Conservation (phyloP, 1,140 invertebrate genomes). For the Lutraria rhynchaena region DNA sequence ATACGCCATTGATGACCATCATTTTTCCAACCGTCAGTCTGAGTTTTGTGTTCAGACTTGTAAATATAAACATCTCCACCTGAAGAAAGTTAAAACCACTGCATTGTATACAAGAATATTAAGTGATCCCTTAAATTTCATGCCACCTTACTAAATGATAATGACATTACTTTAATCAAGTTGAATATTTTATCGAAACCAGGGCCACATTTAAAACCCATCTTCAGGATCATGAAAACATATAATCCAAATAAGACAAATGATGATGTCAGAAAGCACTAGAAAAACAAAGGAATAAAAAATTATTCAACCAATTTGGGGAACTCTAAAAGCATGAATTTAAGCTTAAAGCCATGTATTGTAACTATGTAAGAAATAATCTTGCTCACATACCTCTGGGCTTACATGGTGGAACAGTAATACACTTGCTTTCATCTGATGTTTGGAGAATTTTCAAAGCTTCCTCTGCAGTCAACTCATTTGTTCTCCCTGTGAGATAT, state of each 20-base stretch:
- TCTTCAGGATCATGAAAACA: not conserved
- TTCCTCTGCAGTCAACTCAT: not conserved
- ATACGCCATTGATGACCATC: constrained; percentile 22
- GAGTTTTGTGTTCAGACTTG: not conserved
- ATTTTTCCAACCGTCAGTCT: constrained; percentile 1
- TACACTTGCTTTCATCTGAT: not conserved
- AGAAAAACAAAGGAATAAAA: not conserved
- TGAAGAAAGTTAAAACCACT: too few relatives aligned
- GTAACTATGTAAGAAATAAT: not conserved
- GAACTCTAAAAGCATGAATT: not conserved
- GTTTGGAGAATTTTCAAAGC: constrained; percentile 24
- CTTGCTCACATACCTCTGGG: not conserved
- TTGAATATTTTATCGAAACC: too few relatives aligned
- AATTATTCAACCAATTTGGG: not conserved
- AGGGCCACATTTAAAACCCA: not conserved
- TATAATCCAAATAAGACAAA: not conserved
- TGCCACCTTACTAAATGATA: too few relatives aligned
- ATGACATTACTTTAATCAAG: too few relatives aligned
- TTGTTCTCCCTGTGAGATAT: too few relatives aligned
- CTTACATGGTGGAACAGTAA: not conserved
- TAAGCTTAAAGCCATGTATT: not conserved
- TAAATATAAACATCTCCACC: constrained; percentile 24
- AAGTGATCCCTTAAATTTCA: too few relatives aligned
- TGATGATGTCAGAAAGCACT: not conserved
- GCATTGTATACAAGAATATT: too few relatives aligned